Evolutionary conservation across 2,113 vertebrate species (phyloP).

Genomic region (Saguinus midas): DNA sequence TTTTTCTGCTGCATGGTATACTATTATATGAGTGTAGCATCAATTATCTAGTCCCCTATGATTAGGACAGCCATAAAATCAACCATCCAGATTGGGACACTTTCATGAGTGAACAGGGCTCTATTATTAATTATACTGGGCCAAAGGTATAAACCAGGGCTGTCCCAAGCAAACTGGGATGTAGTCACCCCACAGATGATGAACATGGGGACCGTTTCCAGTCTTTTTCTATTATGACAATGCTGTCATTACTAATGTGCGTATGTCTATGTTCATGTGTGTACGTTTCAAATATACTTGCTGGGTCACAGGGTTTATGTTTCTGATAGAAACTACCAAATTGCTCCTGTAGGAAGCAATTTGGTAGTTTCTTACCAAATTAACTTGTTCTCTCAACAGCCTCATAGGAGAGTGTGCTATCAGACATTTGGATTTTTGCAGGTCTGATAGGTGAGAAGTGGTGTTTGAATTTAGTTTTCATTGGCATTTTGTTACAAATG

Average conservation of each 20-base stretch:
- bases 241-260: neutral
- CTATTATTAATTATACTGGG: neutral
- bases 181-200: fast-evolving
- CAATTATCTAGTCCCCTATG: neutral
- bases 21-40: neutral
- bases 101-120: neutral
- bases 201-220: neutral
- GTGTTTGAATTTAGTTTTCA: neutral
- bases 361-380: too few species aligned
- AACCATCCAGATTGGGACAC: neutral
- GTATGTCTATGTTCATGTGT: neutral
- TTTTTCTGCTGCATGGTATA: neutral
- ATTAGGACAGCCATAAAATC: neutral
- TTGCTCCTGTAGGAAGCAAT: neutral
- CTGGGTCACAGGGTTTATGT: neutral
- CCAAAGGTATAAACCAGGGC: neutral
- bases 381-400: neutral
- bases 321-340: neutral
- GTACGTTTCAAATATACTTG: neutral
- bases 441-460: neutral
- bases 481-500: neutral
- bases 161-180: neutral
- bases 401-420: fast-evolving
- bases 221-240: neutral
- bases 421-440: neutral